phyloP scores from a whole-genome alignment of 2,113 vertebrate species.

The Neodontobutis hainanensis region DNA sequence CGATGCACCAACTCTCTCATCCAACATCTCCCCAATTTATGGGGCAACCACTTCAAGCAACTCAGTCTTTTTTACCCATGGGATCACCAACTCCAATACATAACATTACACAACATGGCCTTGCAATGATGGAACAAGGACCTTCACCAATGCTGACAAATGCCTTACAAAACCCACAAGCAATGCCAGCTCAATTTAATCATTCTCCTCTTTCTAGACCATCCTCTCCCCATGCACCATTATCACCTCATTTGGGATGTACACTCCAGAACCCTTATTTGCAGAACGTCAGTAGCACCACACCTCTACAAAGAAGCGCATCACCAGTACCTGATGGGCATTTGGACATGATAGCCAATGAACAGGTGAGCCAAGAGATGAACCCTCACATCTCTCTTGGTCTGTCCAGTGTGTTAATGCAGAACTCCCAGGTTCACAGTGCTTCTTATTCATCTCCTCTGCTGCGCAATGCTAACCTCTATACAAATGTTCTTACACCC shows the following conservation, averaged over 20 bases:
- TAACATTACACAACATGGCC: conserved; percentile 59
- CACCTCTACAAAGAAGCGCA: conserved; percentile 57
- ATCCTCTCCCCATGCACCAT: conserved; percentile 36
- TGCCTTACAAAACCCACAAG: conserved; percentile 65
- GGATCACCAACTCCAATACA: conserved; percentile 42
- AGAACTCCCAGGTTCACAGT: conserved; percentile 66
- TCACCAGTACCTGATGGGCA: conserved; percentile 49
- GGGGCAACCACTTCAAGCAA: conserved; percentile 32
- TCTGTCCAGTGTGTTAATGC: conserved; percentile 65
- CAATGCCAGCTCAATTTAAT: conserved; percentile 46
- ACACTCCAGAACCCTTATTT: conserved; percentile 64
- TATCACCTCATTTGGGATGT: conserved; percentile 51
- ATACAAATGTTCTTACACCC: conserved; percentile 59
- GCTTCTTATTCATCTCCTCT: conserved; percentile 70
- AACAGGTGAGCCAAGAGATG: conserved; percentile 35
- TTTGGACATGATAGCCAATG: conserved; percentile 28
- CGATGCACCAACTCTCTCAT: conserved; percentile 58
- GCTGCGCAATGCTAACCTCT: conserved; percentile 66
- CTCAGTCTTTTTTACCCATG: conserved; percentile 38
- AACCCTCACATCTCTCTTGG: conserved; percentile 19
- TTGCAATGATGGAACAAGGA: conserved; percentile 61
- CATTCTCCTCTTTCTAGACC: conserved; percentile 38
- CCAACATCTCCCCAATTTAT: conserved; percentile 53
- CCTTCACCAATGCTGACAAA: conserved; percentile 68
- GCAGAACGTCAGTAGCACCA: conserved; percentile 58